Evolutionary conservation across 2,797 vertebrate genomes (phyloP).

Genomic region (Fistularia tabacaria): DNA sequence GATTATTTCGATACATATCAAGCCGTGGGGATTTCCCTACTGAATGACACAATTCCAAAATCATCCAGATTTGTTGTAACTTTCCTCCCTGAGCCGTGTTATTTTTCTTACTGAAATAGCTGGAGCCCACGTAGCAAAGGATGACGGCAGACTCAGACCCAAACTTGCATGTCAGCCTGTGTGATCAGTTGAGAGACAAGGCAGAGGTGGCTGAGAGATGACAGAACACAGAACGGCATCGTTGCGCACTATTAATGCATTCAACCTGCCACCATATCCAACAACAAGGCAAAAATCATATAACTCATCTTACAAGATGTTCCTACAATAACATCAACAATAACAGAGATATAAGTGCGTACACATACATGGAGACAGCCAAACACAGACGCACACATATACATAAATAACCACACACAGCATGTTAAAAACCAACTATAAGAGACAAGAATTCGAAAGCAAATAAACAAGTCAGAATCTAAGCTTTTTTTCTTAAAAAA

Average conservation of each 20-base stretch:
- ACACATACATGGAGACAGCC: slow-evolving; percentile 10
- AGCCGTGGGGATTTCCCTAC: slow-evolving; percentile 38
- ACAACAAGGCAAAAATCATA: slow-evolving; percentile 74
- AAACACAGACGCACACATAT: slow-evolving; percentile 43
- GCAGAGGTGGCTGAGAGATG: slow-evolving; percentile 68
- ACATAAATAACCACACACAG: slow-evolving; percentile 65
- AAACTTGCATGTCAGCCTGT: slow-evolving; percentile 72
- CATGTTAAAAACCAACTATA: slow-evolving; percentile 56
- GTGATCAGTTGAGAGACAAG: slow-evolving; percentile 72
- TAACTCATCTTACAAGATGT: slow-evolving; percentile 71
- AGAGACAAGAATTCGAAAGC: slow-evolving; percentile 61
- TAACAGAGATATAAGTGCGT: slow-evolving; percentile 49
- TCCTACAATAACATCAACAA: slow-evolving; percentile 67
- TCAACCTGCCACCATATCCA: slow-evolving; percentile 71
- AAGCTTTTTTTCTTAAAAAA: slow-evolving; percentile 50
- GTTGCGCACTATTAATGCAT: slow-evolving; percentile 65
- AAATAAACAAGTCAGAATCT: slow-evolving; percentile 68
- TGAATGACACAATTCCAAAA: slow-evolving; percentile 43
- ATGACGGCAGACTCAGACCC: slow-evolving; percentile 63
- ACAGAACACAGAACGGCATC: slow-evolving; percentile 67
- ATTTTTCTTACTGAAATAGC: slow-evolving; percentile 50
- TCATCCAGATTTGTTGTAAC: slow-evolving; percentile 56
- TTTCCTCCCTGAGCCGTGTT: slow-evolving; percentile 29
- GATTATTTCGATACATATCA: slow-evolving; percentile 17
- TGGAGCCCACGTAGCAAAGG: slow-evolving; percentile 50